Evolutionary conservation across 2,888 invertebrate genomes (phyloP), one percentile per base, ranked within the genome.

Genomic region (Chalcis sispes): DNA sequence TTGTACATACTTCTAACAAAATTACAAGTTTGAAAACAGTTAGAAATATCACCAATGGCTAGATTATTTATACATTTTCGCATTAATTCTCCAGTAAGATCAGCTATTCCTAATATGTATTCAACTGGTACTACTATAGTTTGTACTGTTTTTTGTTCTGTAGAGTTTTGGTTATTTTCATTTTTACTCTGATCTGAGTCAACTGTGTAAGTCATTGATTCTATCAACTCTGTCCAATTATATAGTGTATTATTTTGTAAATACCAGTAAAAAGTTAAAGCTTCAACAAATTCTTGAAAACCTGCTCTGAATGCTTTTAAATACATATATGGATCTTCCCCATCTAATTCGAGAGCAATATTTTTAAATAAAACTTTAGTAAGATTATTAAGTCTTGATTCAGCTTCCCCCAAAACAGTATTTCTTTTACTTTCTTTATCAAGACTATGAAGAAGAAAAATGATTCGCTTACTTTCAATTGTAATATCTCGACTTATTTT

Each of bases 41-140:
- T 92, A 1, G 92, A 91, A 15, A 93, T 91, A 79, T 96, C 93
- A 0, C 96, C 96, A 76, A 92, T 91, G 0, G 95, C 93, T 72
- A 97, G 91, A 81, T 94, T 94, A 85, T 95, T 95, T 7, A 98
- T 95, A 69, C 96, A 95, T 81, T 94, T 92, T 64, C 97, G 91
- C 97, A 98, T 98, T 54, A 97, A 87, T 88, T 98, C 98, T 0
- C 97, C 97, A 0, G 96, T 96, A 32, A 97, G 90, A 89, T 98
- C 97, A 0, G 94, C 94, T 42, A 97, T 88, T 0, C 97, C 97
- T 50, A 97, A 89, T 84, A 97, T 89, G 81, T 90, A 93, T 78
- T 93, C 93, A 42, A 84, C 85, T 0, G 90, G 90, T 15, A 89
- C 89, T 66, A 91, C 83, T 20, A 89, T 80, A 27, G 90, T 81